Evolutionary conservation across 2,113 vertebrate genomes (phyloP).

Genomic region (Candoia aspera): DNA sequence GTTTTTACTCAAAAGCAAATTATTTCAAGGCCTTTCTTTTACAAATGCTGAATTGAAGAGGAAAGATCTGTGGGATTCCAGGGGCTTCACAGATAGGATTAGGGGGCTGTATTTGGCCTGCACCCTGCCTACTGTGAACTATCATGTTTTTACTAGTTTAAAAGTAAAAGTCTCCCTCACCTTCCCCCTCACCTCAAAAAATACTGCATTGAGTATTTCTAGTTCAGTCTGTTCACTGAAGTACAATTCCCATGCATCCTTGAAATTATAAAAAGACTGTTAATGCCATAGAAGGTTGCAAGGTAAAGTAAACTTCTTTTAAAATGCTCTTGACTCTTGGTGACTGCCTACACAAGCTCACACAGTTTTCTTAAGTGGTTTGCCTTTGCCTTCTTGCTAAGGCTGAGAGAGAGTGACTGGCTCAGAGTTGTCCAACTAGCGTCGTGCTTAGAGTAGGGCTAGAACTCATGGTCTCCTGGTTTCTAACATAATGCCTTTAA

Average conservation of each 20-base stretch:
- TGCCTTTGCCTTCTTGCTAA: neutral
- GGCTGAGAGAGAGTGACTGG: neutral
- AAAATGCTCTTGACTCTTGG: neutral
- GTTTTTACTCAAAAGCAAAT: neutral
- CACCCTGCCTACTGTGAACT: neutral
- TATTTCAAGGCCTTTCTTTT: too few species aligned
- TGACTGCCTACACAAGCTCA: neutral
- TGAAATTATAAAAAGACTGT: neutral
- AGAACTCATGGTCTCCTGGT: neutral
- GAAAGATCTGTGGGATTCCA: neutral
- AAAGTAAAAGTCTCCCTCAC: neutral
- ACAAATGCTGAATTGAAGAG: neutral
- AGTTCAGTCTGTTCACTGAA: neutral
- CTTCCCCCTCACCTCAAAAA: neutral
- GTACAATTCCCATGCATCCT: neutral
- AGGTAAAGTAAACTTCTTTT: neutral
- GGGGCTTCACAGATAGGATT: neutral
- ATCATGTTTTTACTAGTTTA: neutral
- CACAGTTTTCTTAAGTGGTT: neutral
- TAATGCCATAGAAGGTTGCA: neutral
- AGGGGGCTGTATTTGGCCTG: neutral
- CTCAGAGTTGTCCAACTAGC: neutral
- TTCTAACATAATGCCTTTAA: neutral
- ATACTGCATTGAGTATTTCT: neutral
- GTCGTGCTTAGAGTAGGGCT: neutral